Evolutionary conservation across 2,888 invertebrate species (phyloP).

Genomic region (Eucriotettix oculatus): DNA sequence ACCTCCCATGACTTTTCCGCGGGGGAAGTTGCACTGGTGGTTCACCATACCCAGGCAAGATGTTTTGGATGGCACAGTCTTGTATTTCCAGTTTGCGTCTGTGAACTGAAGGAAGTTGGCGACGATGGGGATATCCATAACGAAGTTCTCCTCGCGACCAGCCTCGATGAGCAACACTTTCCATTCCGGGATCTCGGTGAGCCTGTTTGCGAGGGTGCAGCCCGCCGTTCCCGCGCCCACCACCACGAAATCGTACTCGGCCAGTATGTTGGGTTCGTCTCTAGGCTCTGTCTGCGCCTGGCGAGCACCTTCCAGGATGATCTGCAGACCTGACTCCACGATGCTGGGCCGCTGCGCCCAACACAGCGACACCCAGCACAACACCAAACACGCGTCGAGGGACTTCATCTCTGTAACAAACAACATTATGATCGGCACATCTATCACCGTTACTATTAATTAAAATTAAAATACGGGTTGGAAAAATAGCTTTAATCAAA

Average conservation of each 20-base stretch:
- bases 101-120: constrained; percentile 46
- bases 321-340: constrained; percentile 4
- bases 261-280: constrained; percentile 25
- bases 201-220: constrained; percentile 26
- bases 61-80: constrained; percentile 54
- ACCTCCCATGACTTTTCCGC: constrained; percentile 54
- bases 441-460: no score
- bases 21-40: constrained; percentile 57
- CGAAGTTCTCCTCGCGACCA: constrained; percentile 44
- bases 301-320: constrained; percentile 1
- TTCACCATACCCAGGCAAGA: constrained; percentile 61
- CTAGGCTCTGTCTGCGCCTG: constrained; percentile 36
- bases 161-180: constrained; percentile 56
- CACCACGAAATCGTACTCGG: constrained; percentile 27
- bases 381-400: no score
- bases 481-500: no score
- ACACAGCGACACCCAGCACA: no score
- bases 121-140: constrained; percentile 61
- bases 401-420: no score
- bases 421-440: no score
- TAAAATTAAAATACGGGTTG: no score
- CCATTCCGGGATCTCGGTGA: constrained; percentile 36
- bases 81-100: constrained; percentile 54
- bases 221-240: constrained; percentile 30
- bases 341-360: not conserved